phyloP scores from a whole-genome alignment of 2,113 vertebrate genomes.

The Jacana jacana region DNA sequence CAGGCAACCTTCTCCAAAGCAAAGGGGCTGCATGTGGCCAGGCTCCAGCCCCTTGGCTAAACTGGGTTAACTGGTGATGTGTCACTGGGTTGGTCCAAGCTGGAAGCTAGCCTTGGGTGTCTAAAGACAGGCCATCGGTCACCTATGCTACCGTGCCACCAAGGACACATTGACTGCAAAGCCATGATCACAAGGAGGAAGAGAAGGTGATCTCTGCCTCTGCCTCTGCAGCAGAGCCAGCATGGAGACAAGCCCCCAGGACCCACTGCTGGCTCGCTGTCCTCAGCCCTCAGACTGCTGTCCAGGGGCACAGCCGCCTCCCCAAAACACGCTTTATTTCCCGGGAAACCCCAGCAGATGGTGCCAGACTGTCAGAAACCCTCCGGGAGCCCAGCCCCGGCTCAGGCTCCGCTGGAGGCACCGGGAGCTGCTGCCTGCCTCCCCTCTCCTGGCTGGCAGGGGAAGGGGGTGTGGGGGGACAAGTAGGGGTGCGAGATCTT shows the following conservation, averaged over 20 bases:
- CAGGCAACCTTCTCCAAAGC: neutral
- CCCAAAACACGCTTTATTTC: neutral
- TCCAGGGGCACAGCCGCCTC: neutral
- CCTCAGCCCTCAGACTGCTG: neutral
- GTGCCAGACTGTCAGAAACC: conserved; percentile 61
- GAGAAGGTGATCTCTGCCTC: too few relatives aligned
- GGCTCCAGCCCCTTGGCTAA: neutral
- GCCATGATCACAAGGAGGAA: neutral
- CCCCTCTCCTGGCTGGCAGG: neutral
- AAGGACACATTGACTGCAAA: neutral
- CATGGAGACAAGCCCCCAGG: fast-evolving
- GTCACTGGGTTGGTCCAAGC: fast-evolving
- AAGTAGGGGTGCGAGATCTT: neutral
- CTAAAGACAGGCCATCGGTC: neutral
- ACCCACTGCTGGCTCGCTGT: neutral
- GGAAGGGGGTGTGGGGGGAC: too few relatives aligned
- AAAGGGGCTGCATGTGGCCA: neutral
- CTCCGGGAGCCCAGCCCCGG: neutral
- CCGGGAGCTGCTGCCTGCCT: neutral
- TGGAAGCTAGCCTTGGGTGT: neutral
- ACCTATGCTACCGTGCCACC: neutral
- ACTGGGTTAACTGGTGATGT: neutral
- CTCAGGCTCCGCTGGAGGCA: neutral
- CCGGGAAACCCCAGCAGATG: conserved; percentile 59
- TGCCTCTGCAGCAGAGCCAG: neutral